Conservation (phyloP, 2,888 invertebrate species). For the Chrysomela aeneicollis region DNA sequence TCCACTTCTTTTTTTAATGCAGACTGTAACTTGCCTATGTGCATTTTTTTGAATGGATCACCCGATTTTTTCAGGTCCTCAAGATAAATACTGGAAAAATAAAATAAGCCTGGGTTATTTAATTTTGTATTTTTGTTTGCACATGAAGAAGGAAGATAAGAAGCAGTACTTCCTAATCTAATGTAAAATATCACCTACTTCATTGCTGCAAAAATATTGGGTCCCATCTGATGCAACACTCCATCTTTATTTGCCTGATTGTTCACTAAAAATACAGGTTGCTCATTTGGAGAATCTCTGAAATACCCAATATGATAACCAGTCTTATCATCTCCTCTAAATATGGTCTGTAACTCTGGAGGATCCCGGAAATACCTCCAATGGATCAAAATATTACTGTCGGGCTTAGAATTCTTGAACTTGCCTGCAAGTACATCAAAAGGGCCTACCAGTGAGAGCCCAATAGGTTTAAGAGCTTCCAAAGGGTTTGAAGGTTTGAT, state of each 20-base stretch:
- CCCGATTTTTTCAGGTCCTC: conserved; percentile 65
- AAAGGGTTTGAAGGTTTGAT: conserved; percentile 66
- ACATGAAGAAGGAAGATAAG: conserved; percentile 1
- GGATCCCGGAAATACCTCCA: conserved; percentile 95
- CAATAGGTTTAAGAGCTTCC: conserved; percentile 71
- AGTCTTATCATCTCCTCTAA: conserved; percentile 73
- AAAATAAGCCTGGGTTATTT: too few species aligned
- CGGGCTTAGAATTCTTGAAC: conserved; percentile 49
- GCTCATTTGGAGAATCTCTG: conserved; percentile 80
- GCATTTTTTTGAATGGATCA: conserved; percentile 71
- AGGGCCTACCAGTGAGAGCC: conserved; percentile 83
- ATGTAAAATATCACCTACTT: too few species aligned
- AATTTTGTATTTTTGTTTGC: conserved; percentile 14
- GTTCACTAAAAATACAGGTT: conserved; percentile 79
- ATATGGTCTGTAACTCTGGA: conserved; percentile 89
- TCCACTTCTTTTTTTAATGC: conserved; percentile 71
- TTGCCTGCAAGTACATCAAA: conserved; percentile 79
- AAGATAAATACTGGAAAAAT: conserved; percentile 63
- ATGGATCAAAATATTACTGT: conserved; percentile 76
- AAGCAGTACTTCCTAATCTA: too few species aligned
- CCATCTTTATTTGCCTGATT: conserved; percentile 76
- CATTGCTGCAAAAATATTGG: conserved; percentile 82
- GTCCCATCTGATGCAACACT: conserved; percentile 74
- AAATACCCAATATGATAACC: conserved; percentile 90
- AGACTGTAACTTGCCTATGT: conserved; percentile 68